Evolutionary conservation across 2,113 vertebrate species (phyloP).

Genomic region (Gymnogyps californianus): DNA sequence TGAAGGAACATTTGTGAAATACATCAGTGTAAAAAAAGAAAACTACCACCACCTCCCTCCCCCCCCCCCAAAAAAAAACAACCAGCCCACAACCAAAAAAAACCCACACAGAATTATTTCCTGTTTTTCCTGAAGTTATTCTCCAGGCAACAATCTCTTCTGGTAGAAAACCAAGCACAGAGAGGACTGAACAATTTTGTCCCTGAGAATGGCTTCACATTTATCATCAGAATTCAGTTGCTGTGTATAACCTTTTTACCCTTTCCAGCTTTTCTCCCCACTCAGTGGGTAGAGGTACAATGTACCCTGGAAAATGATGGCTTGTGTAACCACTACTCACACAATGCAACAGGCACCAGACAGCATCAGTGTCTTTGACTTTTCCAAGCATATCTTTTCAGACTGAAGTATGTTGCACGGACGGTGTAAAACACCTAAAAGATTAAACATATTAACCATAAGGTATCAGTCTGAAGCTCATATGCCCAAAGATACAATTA

Average conservation of each 20-base stretch:
- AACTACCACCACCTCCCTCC: neutral
- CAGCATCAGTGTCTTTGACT: neutral
- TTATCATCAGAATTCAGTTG: neutral
- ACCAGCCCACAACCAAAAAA: neutral
- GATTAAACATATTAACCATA: neutral
- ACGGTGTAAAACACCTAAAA: neutral
- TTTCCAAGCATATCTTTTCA: neutral
- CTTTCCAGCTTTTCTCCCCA: neutral
- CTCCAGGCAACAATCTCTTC: neutral
- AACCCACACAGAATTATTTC: neutral
- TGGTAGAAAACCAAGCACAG: neutral
- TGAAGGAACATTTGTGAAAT: slow-evolving; percentile 12
- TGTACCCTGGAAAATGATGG: neutral
- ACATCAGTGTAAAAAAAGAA: neutral
- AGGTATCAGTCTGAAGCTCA: neutral
- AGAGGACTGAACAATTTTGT: neutral
- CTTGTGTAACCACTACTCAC: neutral
- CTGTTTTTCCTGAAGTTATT: neutral
- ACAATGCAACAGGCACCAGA: neutral
- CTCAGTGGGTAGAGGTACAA: neutral
- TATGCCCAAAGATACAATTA: neutral
- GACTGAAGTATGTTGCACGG: neutral
- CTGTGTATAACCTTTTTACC: neutral
- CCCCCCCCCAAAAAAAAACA: neutral
- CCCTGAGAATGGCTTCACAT: neutral